Evolutionary conservation across 2,797 vertebrate species (phyloP).

Genomic region (Protosalanx chinensis): DNA sequence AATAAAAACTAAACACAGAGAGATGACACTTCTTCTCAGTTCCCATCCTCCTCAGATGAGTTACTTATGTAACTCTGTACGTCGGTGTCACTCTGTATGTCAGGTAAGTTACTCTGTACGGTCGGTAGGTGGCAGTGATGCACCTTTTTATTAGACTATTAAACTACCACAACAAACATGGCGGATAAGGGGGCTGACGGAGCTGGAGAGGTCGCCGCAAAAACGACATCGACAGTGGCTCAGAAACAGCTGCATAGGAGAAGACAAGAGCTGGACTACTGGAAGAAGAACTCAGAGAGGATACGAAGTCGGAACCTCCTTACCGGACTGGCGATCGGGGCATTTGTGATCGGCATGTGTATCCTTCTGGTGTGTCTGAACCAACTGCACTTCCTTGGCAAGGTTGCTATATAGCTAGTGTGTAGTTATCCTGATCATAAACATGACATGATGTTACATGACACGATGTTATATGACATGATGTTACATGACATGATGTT

Average conservation of each 20-base stretch:
- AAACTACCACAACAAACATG: neutral
- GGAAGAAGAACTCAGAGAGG: slow-evolving; percentile 7
- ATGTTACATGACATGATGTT: too few relatives aligned
- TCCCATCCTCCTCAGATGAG: too few relatives aligned
- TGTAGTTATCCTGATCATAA: too few relatives aligned
- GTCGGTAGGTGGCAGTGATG: too few relatives aligned
- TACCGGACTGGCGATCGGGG: slow-evolving; percentile 16
- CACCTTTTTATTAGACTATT: neutral
- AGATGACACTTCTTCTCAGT: too few relatives aligned
- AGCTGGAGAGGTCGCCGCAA: neutral
- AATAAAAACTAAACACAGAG: too few relatives aligned
- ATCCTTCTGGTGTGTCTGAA: slow-evolving; percentile 1
- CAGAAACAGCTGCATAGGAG: neutral
- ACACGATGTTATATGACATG: too few relatives aligned
- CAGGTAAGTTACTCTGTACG: too few relatives aligned
- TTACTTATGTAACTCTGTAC: too few relatives aligned
- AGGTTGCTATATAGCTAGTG: neutral
- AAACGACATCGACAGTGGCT: neutral
- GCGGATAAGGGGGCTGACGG: neutral
- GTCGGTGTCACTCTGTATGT: too few relatives aligned
- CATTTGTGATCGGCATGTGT: slow-evolving; percentile 17
- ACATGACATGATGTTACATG: too few relatives aligned
- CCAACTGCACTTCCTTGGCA: too few relatives aligned
- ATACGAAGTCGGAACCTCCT: slow-evolving; percentile 4
- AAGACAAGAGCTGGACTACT: slow-evolving; percentile 9